A percentile compares a stretch with the other conserved stretches of the same genome.
These are phyloP conservation scores for Hydropsyche tenuis DNA, from an alignment of 1,140 invertebrate species.

Conservation along the genomic window DNA sequence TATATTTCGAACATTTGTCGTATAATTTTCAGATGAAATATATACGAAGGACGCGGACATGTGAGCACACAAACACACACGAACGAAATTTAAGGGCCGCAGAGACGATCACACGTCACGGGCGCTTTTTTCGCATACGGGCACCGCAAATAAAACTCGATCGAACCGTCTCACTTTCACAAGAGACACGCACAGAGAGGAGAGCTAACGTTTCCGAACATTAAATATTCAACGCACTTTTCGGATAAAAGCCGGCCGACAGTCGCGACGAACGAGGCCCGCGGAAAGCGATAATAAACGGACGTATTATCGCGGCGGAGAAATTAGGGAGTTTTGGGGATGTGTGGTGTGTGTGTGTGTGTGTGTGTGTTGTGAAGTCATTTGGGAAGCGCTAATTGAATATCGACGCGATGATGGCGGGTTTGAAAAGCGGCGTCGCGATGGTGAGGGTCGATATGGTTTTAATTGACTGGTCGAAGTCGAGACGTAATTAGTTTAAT, in stretches of 20 bases:
- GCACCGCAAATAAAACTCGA: conserved; percentile 15
- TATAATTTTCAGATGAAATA: conserved; percentile 21
- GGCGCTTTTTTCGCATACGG: not conserved
- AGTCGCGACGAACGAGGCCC: too few relatives aligned
- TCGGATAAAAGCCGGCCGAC: not conserved
- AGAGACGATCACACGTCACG: conserved; percentile 8
- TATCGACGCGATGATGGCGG: too few relatives aligned
- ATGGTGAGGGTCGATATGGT: too few relatives aligned
- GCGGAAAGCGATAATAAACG: conserved; percentile 6
- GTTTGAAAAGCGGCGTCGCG: too few relatives aligned
- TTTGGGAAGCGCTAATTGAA: too few relatives aligned
- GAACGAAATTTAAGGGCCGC: not conserved
- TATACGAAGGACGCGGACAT: conserved; percentile 10
- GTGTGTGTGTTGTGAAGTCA: too few relatives aligned
- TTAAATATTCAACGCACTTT: conserved; percentile 19
- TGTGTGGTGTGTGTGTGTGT: too few relatives aligned
- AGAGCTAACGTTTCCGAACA: not conserved
- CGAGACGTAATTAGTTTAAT: not conserved
- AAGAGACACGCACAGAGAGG: not conserved
- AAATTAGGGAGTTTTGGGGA: too few relatives aligned
- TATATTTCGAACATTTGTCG: conserved; percentile 18
- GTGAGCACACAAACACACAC: not conserved
- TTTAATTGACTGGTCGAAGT: too few relatives aligned
- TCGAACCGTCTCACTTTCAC: conserved; percentile 10
- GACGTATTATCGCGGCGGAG: not conserved